phyloP scores from a whole-genome alignment of 2,888 invertebrate genomes.

The Archaeoteleia sp. region DNA sequence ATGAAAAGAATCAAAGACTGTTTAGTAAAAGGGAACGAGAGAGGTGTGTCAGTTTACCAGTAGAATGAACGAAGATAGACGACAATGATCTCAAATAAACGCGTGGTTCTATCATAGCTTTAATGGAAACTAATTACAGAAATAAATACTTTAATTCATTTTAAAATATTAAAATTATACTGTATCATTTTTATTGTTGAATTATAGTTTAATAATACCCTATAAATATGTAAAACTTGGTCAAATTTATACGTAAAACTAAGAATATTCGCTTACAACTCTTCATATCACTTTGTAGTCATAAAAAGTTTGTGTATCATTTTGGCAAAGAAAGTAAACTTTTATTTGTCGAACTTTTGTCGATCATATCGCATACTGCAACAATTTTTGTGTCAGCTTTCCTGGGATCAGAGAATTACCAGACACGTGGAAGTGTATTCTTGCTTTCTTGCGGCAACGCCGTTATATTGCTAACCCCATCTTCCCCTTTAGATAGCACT shows the following conservation, averaged over 20 bases:
- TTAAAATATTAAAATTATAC: no score
- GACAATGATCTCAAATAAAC: no score
- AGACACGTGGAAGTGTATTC: conserved; percentile 46
- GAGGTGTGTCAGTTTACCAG: no score
- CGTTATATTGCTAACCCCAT: conserved; percentile 52
- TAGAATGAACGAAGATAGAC: no score
- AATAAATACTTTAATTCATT: no score
- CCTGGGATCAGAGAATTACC: conserved; percentile 37
- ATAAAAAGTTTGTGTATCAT: conserved; percentile 19
- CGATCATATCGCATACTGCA: conserved; percentile 35
- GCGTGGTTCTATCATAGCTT: no score
- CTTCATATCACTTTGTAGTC: conserved; percentile 9
- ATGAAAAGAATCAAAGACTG: no score
- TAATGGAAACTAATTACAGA: no score
- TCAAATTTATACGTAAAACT: background rate
- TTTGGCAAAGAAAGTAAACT: conserved; percentile 22
- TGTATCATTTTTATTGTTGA: no score
- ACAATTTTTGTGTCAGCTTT: conserved; percentile 40
- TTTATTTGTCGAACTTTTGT: conserved; percentile 29
- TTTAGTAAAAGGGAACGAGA: no score
- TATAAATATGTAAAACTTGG: no score
- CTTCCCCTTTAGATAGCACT: conserved; percentile 50
- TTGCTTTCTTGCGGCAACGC: conserved; percentile 39
- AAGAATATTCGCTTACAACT: background rate
- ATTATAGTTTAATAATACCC: no score